Evolutionary conservation across 2,797 vertebrate species (phyloP), one percentile per base, ranked within the genome.

Genomic region (Leptodactylus fallax): DNA sequence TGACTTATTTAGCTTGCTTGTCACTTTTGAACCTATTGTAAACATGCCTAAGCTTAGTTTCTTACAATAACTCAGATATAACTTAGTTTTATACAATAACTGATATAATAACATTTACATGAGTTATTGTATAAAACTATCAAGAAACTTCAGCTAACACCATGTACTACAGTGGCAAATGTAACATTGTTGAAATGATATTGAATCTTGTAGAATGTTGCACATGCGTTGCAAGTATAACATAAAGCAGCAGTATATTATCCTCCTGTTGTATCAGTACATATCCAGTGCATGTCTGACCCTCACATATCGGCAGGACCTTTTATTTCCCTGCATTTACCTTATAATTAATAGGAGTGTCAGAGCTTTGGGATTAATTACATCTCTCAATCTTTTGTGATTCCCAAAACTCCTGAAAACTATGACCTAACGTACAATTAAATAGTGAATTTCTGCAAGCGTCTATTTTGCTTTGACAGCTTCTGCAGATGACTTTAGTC

Each of bases 391-490:
- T 74, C 9, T 19, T 8, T 81, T 14, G 53, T 60, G n/a, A 87
- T 82, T 87, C 86, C 86, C 86, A 53, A 21, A 82, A 56, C 77
- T 23, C 74, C 36, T 63, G 23, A 16, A 78, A 78, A 47, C 82
- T 16, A 81, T 87, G 58, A 7, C 49, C n/a, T n/a, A n/a, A n/a
- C n/a, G n/a, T 69, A 69, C 9, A 12, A 79, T 56, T 16, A 63
- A 63, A 19, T 36, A 16, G 45, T 21, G 1, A 14, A 65, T 47
- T 23, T 58, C 8, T 56, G 12, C n/a, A n/a, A n/a, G n/a, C 51
- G 72, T 76, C 27, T 49, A n/a, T 13, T 77, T 77, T 51, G 19
- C 74, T 77, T 77, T 77, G 47, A 53, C 21, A 51, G 11, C 19
- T n/a, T 4, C 72, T 76, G 9, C 3, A 12, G 11, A 14, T 2